Conservation (phyloP, 37 sponge, comb jelly and placozoan species). For the Aplysina aerophoba region DNA sequence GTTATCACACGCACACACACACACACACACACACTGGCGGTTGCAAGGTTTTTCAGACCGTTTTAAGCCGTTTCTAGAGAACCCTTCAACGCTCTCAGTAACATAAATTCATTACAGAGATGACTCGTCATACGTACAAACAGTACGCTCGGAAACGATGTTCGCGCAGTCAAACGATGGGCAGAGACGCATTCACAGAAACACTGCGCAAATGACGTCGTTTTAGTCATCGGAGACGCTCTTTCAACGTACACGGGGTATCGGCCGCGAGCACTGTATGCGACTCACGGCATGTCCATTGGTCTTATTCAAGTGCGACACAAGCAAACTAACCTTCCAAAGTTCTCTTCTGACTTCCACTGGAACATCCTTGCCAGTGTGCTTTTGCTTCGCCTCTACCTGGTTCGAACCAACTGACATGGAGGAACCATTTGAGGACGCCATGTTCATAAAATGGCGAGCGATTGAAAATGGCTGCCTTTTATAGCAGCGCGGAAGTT, state of each 20-base stretch:
- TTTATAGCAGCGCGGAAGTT: background rate
- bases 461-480: background rate
- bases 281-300: too few species aligned
- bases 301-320: background rate
- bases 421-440: background rate
- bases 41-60: too few species aligned
- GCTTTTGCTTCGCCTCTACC: conserved; percentile 24
- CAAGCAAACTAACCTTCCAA: conserved; percentile 68
- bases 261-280: background rate
- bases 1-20: background rate
- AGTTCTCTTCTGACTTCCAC: conserved; percentile 51
- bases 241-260: too few species aligned
- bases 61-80: too few species aligned
- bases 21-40: background rate
- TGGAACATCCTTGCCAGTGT: conserved; percentile 42
- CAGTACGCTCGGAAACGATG: too few species aligned
- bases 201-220: too few species aligned
- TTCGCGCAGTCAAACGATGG: too few species aligned
- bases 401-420: conserved; percentile 11
- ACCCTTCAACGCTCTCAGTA: too few species aligned
- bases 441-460: background rate
- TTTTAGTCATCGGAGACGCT: too few species aligned
- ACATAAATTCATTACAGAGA: too few species aligned
- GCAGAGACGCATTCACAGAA: too few species aligned
- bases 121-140: too few species aligned